phyloP scores from a whole-genome alignment of 2,113 vertebrate genomes.

The Phocoena phocoena region DNA sequence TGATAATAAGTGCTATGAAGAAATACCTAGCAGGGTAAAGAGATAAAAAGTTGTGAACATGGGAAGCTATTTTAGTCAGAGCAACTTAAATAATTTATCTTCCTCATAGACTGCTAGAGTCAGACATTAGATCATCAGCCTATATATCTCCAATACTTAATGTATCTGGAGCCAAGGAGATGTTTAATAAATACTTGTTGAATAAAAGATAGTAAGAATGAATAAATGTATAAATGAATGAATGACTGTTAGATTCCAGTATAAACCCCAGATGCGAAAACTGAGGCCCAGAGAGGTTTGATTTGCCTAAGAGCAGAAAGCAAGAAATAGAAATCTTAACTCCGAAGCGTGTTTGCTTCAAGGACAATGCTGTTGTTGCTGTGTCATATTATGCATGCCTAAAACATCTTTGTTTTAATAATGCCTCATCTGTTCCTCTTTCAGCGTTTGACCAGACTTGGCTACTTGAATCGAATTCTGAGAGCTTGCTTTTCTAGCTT shows the following conservation, averaged over 20 bases:
- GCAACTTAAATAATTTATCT: conserved; percentile 10
- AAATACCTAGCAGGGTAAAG: not conserved
- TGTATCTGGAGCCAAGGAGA: not conserved
- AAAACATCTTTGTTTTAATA: conserved; percentile 46
- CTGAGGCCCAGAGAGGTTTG: not conserved
- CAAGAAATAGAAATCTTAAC: not conserved
- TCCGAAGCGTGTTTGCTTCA: not conserved
- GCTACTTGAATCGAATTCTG: conserved; percentile 22
- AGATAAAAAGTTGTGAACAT: not conserved
- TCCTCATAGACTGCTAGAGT: not conserved
- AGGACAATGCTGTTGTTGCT: not conserved
- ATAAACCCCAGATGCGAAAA: not conserved
- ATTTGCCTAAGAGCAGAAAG: not conserved
- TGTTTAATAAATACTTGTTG: not conserved
- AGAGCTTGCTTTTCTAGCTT: conserved; percentile 42
- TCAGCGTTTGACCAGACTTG: not conserved
- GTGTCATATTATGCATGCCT: not conserved
- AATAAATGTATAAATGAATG: not conserved
- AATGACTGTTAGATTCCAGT: not conserved
- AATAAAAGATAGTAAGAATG: conserved; percentile 10
- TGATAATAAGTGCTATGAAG: not conserved
- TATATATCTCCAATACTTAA: not conserved
- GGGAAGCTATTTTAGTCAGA: not conserved
- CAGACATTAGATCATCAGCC: not conserved
- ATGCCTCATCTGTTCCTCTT: conserved; percentile 5